Evolutionary conservation across 2,797 vertebrate genomes (phyloP).

Genomic region (Craterocephalus amniculus): DNA sequence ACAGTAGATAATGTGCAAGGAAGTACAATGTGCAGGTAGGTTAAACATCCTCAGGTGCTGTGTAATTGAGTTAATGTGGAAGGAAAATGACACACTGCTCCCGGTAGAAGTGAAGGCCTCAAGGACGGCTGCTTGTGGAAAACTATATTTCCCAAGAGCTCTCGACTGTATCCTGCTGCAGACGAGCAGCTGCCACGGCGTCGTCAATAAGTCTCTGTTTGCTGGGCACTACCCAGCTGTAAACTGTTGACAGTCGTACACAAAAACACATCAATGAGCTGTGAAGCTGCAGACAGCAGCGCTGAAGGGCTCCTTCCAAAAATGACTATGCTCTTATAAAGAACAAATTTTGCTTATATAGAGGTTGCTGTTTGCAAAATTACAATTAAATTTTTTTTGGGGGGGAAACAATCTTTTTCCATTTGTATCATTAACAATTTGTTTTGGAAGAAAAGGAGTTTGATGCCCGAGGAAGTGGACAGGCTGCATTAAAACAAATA

Average conservation of each 20-base stretch:
- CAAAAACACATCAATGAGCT: conserved; percentile 70
- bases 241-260: conserved; percentile 76
- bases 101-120: conserved; percentile 51
- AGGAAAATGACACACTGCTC: conserved; percentile 66
- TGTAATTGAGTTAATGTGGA: conserved; percentile 70
- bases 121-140: conserved; percentile 59
- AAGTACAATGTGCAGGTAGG: conserved; percentile 48
- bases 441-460: conserved; percentile 40
- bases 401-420: background rate
- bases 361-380: conserved; percentile 27
- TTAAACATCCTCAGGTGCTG: conserved; percentile 74
- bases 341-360: conserved; percentile 47
- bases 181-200: conserved; percentile 61
- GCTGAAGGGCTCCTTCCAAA: conserved; percentile 39
- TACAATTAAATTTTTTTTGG: conserved; percentile 30
- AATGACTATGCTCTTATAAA: conserved; percentile 49
- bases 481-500: conserved; percentile 35
- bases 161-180: conserved; percentile 50
- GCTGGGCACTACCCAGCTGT: conserved; percentile 69
- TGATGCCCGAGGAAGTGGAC: conserved; percentile 21
- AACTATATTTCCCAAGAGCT: conserved; percentile 77
- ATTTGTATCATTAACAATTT: conserved; percentile 48
- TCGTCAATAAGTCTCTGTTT: conserved; percentile 69
- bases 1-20: conserved; percentile 53
- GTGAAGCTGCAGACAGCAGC: conserved; percentile 57